Percentiles rank a stretch among this genome's conserved stretches.
phyloP scores from a whole-genome alignment of 2,888 invertebrate genomes.

The Acleris holmiana region DNA sequence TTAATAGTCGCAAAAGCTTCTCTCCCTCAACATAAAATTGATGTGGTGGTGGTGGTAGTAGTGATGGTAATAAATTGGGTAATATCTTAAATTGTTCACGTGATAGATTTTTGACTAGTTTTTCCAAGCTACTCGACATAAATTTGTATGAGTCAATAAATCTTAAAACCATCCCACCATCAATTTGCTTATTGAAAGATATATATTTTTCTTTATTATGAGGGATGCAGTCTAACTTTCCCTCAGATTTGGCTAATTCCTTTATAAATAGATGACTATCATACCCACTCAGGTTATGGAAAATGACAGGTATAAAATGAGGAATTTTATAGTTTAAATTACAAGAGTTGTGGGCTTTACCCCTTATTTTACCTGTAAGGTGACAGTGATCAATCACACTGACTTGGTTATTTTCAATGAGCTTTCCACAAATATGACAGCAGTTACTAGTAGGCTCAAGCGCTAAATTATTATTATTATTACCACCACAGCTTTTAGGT shows the following conservation, averaged over 20 bases:
- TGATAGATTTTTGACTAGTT: constrained; percentile 13
- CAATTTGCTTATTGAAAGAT: constrained; percentile 47
- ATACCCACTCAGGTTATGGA: constrained; percentile 40
- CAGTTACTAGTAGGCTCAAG: neutral
- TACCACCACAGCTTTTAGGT: neutral
- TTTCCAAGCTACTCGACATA: constrained; percentile 7
- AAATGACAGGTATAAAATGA: constrained; percentile 36
- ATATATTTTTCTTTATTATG: constrained; percentile 51
- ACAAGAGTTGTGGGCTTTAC: constrained; percentile 45
- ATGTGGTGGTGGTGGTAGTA: no score
- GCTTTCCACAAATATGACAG: constrained; percentile 42
- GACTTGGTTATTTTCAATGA: constrained; percentile 37
- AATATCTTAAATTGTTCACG: constrained; percentile 14
- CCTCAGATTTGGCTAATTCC: constrained; percentile 43
- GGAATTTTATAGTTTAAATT: constrained; percentile 41
- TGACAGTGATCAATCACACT: constrained; percentile 40
- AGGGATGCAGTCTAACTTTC: constrained; percentile 44
- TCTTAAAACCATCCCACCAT: constrained; percentile 1
- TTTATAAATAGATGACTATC: constrained; percentile 51
- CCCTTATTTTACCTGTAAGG: constrained; percentile 45
- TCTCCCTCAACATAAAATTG: neutral
- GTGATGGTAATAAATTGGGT: no score
- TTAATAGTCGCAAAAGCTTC: constrained; percentile 12
- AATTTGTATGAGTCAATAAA: constrained; percentile 16
- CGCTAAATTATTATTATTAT: neutral